These are phyloP conservation scores for Heliconius congener DNA, from an alignment of 1,140 invertebrate genomes.

Conservation along the genomic window DNA sequence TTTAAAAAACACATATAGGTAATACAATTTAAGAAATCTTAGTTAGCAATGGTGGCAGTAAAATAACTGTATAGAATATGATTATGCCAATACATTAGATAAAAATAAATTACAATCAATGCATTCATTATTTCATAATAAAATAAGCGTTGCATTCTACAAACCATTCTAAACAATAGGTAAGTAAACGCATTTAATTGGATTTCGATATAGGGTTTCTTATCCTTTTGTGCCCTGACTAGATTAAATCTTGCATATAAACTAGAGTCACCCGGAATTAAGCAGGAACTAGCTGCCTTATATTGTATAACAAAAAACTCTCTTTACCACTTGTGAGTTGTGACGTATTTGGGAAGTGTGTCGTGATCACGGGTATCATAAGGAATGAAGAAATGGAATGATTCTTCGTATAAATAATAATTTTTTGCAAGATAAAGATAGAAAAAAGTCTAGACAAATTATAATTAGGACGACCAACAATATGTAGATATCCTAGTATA, in stretches of 20 bases:
- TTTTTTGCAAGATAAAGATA: no score
- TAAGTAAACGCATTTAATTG: slow-evolving; percentile 23
- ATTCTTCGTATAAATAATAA: background rate
- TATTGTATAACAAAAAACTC: background rate
- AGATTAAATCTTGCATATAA: slow-evolving; percentile 26
- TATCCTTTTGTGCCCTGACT: slow-evolving; percentile 20
- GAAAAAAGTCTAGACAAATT: no score
- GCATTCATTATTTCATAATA: background rate
- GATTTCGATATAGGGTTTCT: slow-evolving; percentile 26
- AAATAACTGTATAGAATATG: no score
- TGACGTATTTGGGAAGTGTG: background rate
- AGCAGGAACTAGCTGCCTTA: slow-evolving; percentile 15
- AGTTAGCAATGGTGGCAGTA: no score
- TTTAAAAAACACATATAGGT: no score
- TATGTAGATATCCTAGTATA: background rate
- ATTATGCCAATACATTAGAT: background rate
- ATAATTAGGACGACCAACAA: no score
- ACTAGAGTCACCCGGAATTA: slow-evolving; percentile 16
- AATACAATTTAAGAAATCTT: no score
- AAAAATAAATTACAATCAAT: background rate
- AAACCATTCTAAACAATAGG: background rate
- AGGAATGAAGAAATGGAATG: background rate
- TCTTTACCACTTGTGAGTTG: background rate
- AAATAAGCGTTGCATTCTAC: background rate
- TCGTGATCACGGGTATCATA: background rate